phyloP scores from a whole-genome alignment of 2,888 invertebrate genomes.

The Heterodera filipjevi region DNA sequence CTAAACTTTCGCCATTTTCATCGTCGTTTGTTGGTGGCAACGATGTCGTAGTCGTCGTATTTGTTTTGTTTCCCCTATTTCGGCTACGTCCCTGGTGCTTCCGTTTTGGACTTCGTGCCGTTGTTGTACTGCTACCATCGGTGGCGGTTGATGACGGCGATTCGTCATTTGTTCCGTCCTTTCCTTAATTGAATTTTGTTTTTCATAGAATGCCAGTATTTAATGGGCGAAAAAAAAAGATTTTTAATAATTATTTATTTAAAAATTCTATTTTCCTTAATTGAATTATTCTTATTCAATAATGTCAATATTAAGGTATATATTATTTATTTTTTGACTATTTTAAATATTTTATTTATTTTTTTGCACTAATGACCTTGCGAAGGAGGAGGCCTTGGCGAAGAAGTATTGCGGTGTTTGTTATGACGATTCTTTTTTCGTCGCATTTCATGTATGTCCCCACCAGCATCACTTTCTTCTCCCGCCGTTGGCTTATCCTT shows the following conservation, averaged over 20 bases:
- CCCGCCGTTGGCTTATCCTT: not conserved
- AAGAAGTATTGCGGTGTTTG: not conserved
- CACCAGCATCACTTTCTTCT: not conserved
- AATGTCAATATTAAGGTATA: not conserved
- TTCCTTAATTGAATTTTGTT: not conserved
- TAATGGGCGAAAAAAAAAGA: too few relatives aligned
- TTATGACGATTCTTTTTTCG: conserved; percentile 3
- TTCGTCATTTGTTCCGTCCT: not conserved
- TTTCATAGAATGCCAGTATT: too few relatives aligned
- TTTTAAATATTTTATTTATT: not conserved
- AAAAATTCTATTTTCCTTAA: too few relatives aligned
- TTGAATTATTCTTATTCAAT: too few relatives aligned
- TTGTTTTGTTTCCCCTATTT: not conserved
- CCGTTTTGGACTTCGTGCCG: not conserved
- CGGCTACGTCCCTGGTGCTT: not conserved
- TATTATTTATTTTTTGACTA: not conserved
- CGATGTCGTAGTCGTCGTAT: not conserved
- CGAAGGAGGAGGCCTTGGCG: not conserved
- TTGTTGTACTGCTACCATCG: not conserved
- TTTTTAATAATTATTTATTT: too few relatives aligned
- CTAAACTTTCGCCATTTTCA: not conserved
- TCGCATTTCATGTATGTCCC: not conserved
- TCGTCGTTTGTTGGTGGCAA: not conserved
- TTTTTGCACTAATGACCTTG: not conserved
- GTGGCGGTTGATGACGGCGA: too few relatives aligned